Evolutionary conservation across 2,113 vertebrate species (phyloP), one percentile per base, ranked within the genome.

Genomic region (Indri indri): DNA sequence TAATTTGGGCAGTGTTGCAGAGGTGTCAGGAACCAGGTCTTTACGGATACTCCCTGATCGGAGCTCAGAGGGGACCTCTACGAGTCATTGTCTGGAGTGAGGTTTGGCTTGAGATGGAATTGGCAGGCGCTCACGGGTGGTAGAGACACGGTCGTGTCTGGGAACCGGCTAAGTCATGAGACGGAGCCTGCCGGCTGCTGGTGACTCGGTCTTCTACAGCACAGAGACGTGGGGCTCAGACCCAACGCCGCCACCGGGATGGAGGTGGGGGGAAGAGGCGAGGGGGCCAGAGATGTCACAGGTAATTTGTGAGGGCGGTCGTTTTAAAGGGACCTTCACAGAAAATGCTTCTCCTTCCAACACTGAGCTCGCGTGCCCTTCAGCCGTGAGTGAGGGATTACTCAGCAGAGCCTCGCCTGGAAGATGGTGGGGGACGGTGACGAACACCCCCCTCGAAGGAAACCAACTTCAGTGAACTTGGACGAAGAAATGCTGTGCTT

Each of bases 261-360:
- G 11, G 22, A 2, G 27, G 12, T 8, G 47, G 6, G 4, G 34
- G 32, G n/a, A 76, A 81, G 27, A 77, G 23, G 57, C 0, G 1
- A 5, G 10, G 10, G 17, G 42, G 4, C 27, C 42, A 65, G 47
- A 73, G 20, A 27, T 4, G 37, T 71, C 68, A 34, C 13, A 12
- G 37, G 74, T 6, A 22, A 42, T 47, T 84, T 68, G 18, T 27
- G 40, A 90, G 71, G 81, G 16, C 1, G 37, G 12, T 34, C 40
- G 47, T 50, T 47, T 70, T 10, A 54, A 85, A 91, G 32, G 42
- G 40, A 50, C 5, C 40, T 50, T 88, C n/a, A 25, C 34, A 76
- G 54, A 74, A 47, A 79, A 90, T 40, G 3, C 34, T 57, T 92
- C 82, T 85, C 42, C 30, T 83, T 91, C 42, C 42, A 91, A 65